Conservation (phyloP, 2,797 vertebrate genomes). For the Sebastes steindachneri region DNA sequence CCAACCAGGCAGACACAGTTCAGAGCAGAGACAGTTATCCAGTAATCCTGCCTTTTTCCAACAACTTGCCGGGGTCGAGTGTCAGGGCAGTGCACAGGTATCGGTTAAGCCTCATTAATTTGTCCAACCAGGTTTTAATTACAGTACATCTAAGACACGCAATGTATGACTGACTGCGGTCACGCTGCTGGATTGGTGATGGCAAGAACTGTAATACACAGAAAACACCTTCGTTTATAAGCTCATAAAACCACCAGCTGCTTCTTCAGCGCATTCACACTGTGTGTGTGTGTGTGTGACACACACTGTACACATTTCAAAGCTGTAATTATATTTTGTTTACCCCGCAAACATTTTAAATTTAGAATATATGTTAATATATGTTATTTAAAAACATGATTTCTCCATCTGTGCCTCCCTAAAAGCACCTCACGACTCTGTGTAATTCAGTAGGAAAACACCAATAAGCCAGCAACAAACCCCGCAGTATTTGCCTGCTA, state of each 20-base stretch:
- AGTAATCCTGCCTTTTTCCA: constrained; percentile 25
- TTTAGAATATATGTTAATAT: neutral
- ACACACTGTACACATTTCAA: neutral
- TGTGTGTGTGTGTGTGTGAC: no score
- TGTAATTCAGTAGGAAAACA: constrained; percentile 10
- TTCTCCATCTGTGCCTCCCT: neutral
- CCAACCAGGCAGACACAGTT: constrained; percentile 18
- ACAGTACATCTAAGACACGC: constrained; percentile 10
- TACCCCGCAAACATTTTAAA: neutral
- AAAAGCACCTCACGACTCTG: neutral
- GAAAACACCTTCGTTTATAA: neutral
- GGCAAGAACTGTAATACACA: neutral
- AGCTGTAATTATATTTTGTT: neutral
- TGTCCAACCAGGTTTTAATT: constrained; percentile 59
- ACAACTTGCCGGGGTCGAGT: constrained; percentile 14
- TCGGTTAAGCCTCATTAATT: constrained; percentile 64
- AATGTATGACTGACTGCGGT: neutral
- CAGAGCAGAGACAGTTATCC: constrained; percentile 22
- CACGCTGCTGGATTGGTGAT: neutral
- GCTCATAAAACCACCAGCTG: neutral
- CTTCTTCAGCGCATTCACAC: neutral
- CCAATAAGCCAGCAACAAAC: neutral
- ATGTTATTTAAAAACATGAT: neutral
- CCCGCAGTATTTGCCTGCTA: neutral
- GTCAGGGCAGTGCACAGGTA: constrained; percentile 46